Conservation (phyloP, 2,113 vertebrate genomes). For the Gobio gobio region DNA sequence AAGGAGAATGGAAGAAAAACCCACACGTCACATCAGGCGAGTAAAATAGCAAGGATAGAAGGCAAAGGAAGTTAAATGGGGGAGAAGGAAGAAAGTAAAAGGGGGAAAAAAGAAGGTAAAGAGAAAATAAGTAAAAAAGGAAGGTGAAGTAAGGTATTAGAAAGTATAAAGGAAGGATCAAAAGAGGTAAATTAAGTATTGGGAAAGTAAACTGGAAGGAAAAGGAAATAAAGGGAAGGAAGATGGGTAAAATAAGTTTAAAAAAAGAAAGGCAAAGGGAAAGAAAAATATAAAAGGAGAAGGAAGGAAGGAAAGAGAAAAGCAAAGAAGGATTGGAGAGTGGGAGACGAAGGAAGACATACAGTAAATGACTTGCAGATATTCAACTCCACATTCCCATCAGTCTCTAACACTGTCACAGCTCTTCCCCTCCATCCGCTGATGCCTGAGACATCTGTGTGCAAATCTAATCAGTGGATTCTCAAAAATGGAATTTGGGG, state of each 20-base stretch:
- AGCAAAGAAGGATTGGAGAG: background rate
- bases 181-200: background rate
- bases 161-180: background rate
- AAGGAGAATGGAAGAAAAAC: background rate
- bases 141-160: background rate
- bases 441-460: constrained; percentile 72
- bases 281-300: background rate
- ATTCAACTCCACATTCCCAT: constrained; percentile 65
- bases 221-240: background rate
- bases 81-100: background rate
- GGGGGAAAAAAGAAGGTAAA: background rate
- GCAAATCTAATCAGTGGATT: constrained; percentile 83
- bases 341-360: background rate
- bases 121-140: too few species aligned
- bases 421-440: constrained; percentile 71
- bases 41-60: background rate
- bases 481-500: constrained; percentile 77
- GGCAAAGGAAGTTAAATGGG: background rate
- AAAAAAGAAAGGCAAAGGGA: background rate
- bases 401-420: constrained; percentile 70
- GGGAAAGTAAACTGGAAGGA: background rate
- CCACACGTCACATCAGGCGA: background rate
- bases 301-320: background rate
- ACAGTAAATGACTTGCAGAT: background rate
- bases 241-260: too few species aligned